A percentile compares a stretch with the other conserved stretches of the same genome.
These are phyloP conservation scores for Brotula barbata DNA, from an alignment of 2,797 vertebrate species.

Conservation along the genomic window DNA sequence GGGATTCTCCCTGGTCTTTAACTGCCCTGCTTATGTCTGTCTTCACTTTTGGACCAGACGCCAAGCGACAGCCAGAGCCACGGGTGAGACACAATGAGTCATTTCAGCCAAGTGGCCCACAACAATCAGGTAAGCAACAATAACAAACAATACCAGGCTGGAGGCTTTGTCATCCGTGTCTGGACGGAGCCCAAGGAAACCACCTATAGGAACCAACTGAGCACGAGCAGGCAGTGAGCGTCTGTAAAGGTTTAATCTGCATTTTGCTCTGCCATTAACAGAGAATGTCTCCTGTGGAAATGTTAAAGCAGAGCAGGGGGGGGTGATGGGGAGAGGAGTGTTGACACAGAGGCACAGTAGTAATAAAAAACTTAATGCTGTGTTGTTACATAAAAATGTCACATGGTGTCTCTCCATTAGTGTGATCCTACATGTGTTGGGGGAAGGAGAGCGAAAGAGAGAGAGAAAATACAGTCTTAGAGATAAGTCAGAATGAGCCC, in stretches of 20 bases:
- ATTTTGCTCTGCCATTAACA: slow-evolving; percentile 10
- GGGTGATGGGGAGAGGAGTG: neutral
- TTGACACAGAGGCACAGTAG: slow-evolving; percentile 20
- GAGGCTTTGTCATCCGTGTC: slow-evolving; percentile 29
- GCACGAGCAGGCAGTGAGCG: neutral
- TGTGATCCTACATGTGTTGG: slow-evolving; percentile 6
- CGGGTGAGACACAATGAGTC: slow-evolving; percentile 52
- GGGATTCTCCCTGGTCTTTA: slow-evolving; percentile 65
- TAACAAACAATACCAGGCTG: slow-evolving; percentile 39
- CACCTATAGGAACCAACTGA: slow-evolving; percentile 10
- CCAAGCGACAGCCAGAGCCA: slow-evolving; percentile 36
- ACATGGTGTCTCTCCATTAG: slow-evolving; percentile 6
- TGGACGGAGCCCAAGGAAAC: slow-evolving; percentile 21
- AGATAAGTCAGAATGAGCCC: slow-evolving; percentile 3
- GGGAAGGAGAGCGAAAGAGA: neutral
- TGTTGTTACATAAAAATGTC: slow-evolving; percentile 10
- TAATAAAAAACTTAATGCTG: slow-evolving; percentile 19
- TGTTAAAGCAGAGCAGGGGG: slow-evolving; percentile 4
- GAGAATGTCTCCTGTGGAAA: slow-evolving; percentile 6
- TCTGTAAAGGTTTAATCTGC: slow-evolving; percentile 23
- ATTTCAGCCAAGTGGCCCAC: slow-evolving; percentile 52
- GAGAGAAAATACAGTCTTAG: neutral
- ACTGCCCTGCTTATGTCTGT: slow-evolving; percentile 57
- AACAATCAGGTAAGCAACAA: slow-evolving; percentile 57
- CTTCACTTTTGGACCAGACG: slow-evolving; percentile 40